These are phyloP conservation scores for Aleiodes testaceus DNA, from an alignment of 2,888 invertebrate genomes.

Conservation along the genomic window DNA sequence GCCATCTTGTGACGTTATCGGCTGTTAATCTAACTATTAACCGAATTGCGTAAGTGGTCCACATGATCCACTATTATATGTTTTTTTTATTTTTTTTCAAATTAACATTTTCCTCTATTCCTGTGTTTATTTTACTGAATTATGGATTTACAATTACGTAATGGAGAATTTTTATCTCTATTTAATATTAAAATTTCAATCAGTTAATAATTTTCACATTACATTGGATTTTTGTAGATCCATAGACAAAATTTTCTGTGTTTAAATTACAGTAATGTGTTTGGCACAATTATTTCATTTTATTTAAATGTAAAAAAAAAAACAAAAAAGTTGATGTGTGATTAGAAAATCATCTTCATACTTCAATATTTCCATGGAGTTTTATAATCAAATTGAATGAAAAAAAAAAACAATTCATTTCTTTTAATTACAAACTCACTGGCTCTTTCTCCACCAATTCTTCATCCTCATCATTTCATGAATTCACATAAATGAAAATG, in stretches of 20 bases:
- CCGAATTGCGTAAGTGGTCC: slow-evolving; percentile 91
- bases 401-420: not conserved
- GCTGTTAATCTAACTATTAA: slow-evolving; percentile 94
- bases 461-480: slow-evolving; percentile 13
- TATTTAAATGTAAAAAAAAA: not conserved
- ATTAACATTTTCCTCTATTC: slow-evolving; percentile 31
- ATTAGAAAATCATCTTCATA: slow-evolving; percentile 61
- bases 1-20: slow-evolving; percentile 94
- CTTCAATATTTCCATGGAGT: not conserved
- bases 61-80: slow-evolving; percentile 70
- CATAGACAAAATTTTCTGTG: slow-evolving; percentile 52
- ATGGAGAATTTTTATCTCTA: not conserved
- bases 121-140: slow-evolving; percentile 45
- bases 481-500: not conserved
- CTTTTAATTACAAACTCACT: slow-evolving; percentile 7
- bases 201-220: not conserved
- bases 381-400: slow-evolving; percentile 4
- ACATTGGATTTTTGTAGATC: slow-evolving; percentile 59
- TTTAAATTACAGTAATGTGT: slow-evolving; percentile 22
- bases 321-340: slow-evolving; percentile 44
- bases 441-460: not conserved
- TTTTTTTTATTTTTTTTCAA: slow-evolving; percentile 56
- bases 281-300: slow-evolving; percentile 21
- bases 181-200: slow-evolving; percentile 8
- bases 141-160: slow-evolving; percentile 63